Conservation (phyloP, 1,140 invertebrate species). For the Probaryconus sp. region DNA sequence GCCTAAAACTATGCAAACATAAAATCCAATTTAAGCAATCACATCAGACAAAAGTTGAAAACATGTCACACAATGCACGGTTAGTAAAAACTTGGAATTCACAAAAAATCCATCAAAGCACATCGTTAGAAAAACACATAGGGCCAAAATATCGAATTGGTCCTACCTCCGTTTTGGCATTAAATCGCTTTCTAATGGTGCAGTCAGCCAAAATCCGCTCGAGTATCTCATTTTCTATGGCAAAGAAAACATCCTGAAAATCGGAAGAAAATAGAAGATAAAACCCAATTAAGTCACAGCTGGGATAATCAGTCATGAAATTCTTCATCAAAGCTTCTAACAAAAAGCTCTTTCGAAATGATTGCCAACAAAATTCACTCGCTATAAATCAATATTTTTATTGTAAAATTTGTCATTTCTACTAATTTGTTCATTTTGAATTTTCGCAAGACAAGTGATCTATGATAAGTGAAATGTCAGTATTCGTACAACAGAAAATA, state of each 20-base stretch:
- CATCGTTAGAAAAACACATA: conserved; percentile 25
- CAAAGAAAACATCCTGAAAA: conserved; percentile 55
- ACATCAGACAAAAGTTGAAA: too few species aligned
- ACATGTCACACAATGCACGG: too few species aligned
- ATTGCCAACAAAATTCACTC: conserved; percentile 16
- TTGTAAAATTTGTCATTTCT: too few species aligned
- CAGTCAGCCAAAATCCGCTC: conserved; percentile 41
- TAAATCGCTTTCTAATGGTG: conserved; percentile 48
- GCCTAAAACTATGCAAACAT: too few species aligned
- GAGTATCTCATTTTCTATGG: conserved; percentile 52
- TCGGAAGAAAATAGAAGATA: conserved; percentile 40
- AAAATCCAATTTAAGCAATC: too few species aligned
- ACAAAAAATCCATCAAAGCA: background rate
- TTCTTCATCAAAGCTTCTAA: conserved; percentile 15
- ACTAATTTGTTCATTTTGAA: too few species aligned
- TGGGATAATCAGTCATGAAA: conserved; percentile 15
- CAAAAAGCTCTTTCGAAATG: conserved; percentile 4
- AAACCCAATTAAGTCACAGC: conserved; percentile 20
- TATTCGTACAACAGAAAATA: too few species aligned
- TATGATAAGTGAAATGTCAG: too few species aligned
- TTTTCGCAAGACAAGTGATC: too few species aligned
- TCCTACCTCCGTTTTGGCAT: conserved; percentile 56
- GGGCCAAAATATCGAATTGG: conserved; percentile 35
- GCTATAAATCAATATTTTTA: too few species aligned
- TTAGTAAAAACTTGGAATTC: too few species aligned